Percentiles rank a stretch among this genome's conserved stretches.
Evolutionary conservation across 2,113 vertebrate genomes (phyloP).

Genomic region (Picathartes gymnocephalus): DNA sequence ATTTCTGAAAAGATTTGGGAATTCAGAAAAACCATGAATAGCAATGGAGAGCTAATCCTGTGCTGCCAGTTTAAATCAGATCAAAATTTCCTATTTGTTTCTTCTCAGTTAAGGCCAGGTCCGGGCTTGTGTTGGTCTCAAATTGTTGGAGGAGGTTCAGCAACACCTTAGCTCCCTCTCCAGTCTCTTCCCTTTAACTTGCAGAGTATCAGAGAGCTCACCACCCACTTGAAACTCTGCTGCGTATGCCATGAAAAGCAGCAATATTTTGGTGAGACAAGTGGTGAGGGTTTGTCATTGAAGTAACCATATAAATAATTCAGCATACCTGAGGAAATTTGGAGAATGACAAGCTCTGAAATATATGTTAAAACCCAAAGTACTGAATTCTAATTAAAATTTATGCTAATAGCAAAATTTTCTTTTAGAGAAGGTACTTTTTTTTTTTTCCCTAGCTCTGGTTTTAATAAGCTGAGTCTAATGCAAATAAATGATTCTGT

Average conservation of each 20-base stretch:
- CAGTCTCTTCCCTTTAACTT: background rate
- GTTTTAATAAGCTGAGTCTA: constrained; percentile 2
- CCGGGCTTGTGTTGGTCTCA: constrained; percentile 47
- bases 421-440: background rate
- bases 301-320: constrained; percentile 48
- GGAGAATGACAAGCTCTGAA: constrained; percentile 2
- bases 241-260: background rate
- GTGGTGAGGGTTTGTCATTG: constrained; percentile 9
- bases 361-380: constrained; percentile 32
- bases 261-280: background rate
- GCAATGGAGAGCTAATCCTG: constrained; percentile 55
- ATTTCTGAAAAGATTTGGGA: constrained; percentile 40
- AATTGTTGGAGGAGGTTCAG: constrained; percentile 19
- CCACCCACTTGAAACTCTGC: background rate
- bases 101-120: constrained; percentile 49
- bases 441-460: background rate
- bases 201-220: background rate
- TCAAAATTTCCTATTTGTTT: constrained; percentile 34
- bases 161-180: background rate
- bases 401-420: constrained; percentile 19
- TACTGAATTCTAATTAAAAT: constrained; percentile 35
- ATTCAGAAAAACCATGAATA: background rate
- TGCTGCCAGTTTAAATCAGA: constrained; percentile 67
- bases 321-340: constrained; percentile 31
- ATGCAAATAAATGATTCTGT: background rate